phyloP scores from a whole-genome alignment of 2,113 vertebrate species.

The Halichoerus grypus region DNA sequence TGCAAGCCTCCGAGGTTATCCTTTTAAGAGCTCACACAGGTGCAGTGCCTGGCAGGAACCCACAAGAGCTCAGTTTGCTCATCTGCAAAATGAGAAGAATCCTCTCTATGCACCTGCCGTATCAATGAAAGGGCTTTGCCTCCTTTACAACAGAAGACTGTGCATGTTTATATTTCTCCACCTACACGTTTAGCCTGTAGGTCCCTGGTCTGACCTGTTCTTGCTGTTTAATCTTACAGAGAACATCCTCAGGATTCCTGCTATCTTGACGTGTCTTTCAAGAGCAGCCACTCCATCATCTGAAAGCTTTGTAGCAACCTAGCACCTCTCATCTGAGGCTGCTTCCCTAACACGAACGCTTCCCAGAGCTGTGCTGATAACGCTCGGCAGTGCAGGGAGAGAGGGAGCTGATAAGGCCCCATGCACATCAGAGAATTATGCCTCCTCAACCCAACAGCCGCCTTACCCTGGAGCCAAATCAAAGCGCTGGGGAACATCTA shows the following conservation, averaged over 20 bases:
- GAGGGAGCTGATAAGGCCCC: conserved; percentile 28
- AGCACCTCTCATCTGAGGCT: conserved; percentile 8
- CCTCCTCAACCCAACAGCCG: background rate
- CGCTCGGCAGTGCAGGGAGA: background rate
- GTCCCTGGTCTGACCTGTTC: background rate
- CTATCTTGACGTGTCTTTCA: conserved; percentile 48
- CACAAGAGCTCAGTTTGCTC: background rate
- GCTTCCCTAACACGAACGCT: background rate
- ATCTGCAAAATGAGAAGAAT: background rate
- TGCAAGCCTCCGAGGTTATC: too few species aligned
- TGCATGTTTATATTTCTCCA: fast-evolving
- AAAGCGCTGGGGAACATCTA: background rate
- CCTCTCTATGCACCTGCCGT: fast-evolving
- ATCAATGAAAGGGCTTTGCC: background rate
- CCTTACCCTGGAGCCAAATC: background rate
- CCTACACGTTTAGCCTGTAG: background rate
- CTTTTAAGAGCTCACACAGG: background rate
- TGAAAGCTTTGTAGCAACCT: background rate
- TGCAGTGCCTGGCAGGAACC: too few species aligned
- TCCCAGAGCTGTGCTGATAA: conserved; percentile 45
- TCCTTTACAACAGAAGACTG: background rate
- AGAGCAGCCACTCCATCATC: conserved; percentile 37
- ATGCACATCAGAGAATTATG: background rate
- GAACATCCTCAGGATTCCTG: conserved; percentile 36
- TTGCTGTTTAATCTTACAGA: background rate